phyloP scores from a whole-genome alignment of 2,113 vertebrate genomes.

The Scortum barcoo region DNA sequence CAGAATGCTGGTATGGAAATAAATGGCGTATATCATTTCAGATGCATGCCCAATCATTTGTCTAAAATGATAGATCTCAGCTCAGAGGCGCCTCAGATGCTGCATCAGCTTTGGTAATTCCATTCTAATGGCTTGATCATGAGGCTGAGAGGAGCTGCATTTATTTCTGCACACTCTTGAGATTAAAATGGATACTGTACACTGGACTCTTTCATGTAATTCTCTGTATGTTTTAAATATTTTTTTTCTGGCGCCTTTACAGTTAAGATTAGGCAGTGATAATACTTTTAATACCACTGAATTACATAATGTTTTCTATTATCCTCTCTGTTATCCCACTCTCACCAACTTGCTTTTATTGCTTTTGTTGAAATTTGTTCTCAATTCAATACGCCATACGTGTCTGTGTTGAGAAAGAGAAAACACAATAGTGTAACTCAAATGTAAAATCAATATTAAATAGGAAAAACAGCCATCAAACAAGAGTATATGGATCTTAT shows the following conservation, averaged over 20 bases:
- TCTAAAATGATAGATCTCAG: conserved; percentile 44
- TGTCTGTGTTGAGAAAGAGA: conserved; percentile 30
- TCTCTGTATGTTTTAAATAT: conserved; percentile 33
- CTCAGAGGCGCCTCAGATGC: conserved; percentile 27
- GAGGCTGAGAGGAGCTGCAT: conserved; percentile 28
- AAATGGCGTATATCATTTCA: conserved; percentile 45
- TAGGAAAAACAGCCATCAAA: conserved; percentile 71
- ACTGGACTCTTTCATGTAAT: conserved; percentile 59
- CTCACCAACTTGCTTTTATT: conserved; percentile 19
- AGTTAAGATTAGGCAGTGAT: conserved; percentile 57
- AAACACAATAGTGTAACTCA: conserved; percentile 25
- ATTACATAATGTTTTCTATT: conserved; percentile 48
- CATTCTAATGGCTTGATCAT: conserved; percentile 35
- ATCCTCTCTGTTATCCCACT: conserved; percentile 21
- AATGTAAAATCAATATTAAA: conserved; percentile 60
- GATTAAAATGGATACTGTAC: conserved; percentile 45
- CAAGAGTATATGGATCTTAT: conserved; percentile 46
- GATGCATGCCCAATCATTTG: conserved; percentile 61
- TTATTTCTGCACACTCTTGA: conserved; percentile 22
- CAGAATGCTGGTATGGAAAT: conserved; percentile 55
- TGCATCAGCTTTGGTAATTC: conserved; percentile 24
- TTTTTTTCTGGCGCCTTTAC: conserved; percentile 32
- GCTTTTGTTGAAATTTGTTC: conserved; percentile 27
- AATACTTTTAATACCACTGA: conserved; percentile 62
- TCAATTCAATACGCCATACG: conserved; percentile 18